A percentile compares a stretch with the other conserved stretches of the same genome.
Evolutionary conservation across 2,888 invertebrate species (phyloP).

Genomic region (Drosophila infuscata): DNA sequence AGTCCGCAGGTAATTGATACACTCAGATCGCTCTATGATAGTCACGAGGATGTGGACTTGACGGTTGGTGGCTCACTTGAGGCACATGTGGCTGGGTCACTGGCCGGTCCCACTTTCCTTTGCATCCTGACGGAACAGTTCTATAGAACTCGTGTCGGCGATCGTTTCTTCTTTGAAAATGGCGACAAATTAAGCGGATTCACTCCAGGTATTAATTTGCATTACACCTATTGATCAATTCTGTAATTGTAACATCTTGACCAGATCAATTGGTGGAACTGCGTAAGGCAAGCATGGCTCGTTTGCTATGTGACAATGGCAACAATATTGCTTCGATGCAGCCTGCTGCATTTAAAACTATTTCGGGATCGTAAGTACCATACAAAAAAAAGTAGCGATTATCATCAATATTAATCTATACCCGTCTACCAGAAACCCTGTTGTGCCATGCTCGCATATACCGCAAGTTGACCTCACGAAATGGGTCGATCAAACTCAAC

Average conservation of each 20-base stretch:
- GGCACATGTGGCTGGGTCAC: conserved; percentile 90
- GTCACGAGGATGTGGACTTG: conserved; percentile 93
- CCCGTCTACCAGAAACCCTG: conserved; percentile 86
- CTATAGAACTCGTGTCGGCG: conserved; percentile 93
- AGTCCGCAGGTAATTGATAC: conserved; percentile 87
- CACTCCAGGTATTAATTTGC: conserved; percentile 86
- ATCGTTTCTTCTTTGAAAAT: conserved; percentile 94
- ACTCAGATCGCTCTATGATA: conserved; percentile 88
- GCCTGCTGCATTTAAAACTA: conserved; percentile 88
- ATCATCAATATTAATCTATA: background rate
- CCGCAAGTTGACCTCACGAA: conserved; percentile 87
- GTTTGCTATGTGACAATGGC: conserved; percentile 93
- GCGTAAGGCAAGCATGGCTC: conserved; percentile 91
- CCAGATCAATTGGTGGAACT: conserved; percentile 91
- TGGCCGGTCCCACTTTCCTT: conserved; percentile 94
- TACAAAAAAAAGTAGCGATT: too few relatives aligned
- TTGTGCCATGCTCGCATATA: conserved; percentile 87
- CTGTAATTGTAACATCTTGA: background rate
- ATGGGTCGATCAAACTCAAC: conserved; percentile 86
- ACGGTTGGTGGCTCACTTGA: conserved; percentile 94
- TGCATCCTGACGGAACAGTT: conserved; percentile 96
- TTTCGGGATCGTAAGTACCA: conserved; percentile 87
- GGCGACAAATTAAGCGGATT: conserved; percentile 88
- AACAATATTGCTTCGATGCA: conserved; percentile 89
- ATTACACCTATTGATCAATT: background rate